These are phyloP conservation scores for Drosophila baimaii DNA, from an alignment of 1,140 invertebrate species.

Conservation along the genomic window DNA sequence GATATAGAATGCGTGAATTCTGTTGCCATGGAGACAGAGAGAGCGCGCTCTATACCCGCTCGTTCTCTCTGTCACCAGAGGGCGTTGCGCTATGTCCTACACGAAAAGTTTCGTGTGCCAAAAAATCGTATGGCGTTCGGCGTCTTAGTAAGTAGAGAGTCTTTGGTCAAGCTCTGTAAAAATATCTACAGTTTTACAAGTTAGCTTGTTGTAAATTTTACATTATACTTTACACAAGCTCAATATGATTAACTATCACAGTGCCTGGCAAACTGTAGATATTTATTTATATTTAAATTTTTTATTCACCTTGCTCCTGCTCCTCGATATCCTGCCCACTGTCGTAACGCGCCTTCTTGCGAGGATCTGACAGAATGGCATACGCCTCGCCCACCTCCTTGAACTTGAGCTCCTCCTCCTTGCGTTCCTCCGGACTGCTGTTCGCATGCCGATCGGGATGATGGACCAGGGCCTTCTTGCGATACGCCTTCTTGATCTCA, in stretches of 20 bases:
- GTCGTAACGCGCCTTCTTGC: constrained; percentile 96
- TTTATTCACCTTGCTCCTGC: constrained; percentile 77
- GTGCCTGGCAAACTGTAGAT: background rate
- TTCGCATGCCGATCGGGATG: constrained; percentile 96
- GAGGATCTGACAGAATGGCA: constrained; percentile 95
- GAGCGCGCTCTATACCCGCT: too few species aligned
- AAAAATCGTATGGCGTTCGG: too few species aligned
- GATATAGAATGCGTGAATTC: too few species aligned
- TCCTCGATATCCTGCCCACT: constrained; percentile 95
- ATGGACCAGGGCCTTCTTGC: constrained; percentile 93
- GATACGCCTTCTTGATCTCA: constrained; percentile 98
- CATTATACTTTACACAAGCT: background rate
- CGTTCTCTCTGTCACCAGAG: too few species aligned
- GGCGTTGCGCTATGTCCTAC: too few species aligned
- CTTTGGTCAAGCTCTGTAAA: too few species aligned
- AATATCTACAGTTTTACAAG: background rate
- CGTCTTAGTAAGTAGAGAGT: too few species aligned
- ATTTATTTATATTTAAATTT: background rate
- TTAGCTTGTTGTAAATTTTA: background rate
- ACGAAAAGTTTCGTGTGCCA: too few species aligned
- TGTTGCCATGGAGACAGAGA: too few species aligned
- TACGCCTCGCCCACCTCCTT: constrained; percentile 99
- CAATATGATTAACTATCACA: background rate
- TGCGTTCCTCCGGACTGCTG: constrained; percentile 92
- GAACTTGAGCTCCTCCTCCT: constrained; percentile 97